Evolutionary conservation across 2,113 vertebrate genomes (phyloP).

Genomic region (Actenoides lindsayi): DNA sequence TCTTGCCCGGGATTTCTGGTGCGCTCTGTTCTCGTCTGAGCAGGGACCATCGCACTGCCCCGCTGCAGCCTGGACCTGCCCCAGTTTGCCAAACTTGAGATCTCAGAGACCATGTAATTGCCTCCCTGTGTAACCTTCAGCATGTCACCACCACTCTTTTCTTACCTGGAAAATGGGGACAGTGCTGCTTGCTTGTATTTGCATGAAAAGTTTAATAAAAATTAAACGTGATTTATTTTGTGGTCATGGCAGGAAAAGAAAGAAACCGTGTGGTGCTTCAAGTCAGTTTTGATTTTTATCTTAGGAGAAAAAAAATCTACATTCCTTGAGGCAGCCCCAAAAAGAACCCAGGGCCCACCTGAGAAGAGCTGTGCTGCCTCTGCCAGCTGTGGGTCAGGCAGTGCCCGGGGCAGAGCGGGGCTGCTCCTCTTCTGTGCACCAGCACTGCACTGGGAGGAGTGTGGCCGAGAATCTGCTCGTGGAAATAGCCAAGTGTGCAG

Average conservation of each 20-base stretch:
- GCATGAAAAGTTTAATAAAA: neutral
- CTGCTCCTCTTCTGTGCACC: neutral
- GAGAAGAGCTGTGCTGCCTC: neutral
- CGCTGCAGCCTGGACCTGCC: accelerated
- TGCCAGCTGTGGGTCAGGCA: neutral
- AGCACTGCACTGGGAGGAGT: accelerated
- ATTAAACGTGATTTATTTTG: neutral
- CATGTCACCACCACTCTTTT: neutral
- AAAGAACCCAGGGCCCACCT: neutral
- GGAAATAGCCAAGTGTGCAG: neutral
- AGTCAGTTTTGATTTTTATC: neutral
- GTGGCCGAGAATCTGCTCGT: neutral
- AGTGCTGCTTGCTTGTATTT: neutral
- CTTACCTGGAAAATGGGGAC: neutral
- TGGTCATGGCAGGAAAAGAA: neutral
- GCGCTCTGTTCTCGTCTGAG: neutral
- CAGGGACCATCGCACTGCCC: neutral
- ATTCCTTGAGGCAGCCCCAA: neutral
- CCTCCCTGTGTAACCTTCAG: neutral
- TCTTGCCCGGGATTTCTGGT: neutral
- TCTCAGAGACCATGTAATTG: accelerated
- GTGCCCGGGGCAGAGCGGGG: neutral
- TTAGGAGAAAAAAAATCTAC: neutral
- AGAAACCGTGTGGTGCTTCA: neutral
- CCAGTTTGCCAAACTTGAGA: neutral